Evolutionary conservation across 2,888 invertebrate genomes (phyloP), one percentile per base, ranked within the genome.

Genomic region (Congeria kusceri): DNA sequence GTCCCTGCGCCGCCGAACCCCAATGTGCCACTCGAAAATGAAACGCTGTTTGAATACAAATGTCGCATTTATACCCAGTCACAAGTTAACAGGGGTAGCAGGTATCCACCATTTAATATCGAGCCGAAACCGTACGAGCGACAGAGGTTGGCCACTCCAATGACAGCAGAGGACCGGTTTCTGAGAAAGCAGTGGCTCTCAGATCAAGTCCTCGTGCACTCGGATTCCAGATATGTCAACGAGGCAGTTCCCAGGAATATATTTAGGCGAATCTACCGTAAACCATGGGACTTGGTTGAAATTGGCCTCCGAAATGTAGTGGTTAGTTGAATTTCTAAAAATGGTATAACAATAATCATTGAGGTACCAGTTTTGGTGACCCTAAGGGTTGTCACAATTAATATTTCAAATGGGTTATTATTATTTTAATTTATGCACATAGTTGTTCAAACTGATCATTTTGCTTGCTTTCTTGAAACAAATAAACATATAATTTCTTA

Each of bases 161-260:
- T 93, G 92, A 89, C 92, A 7, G 87, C 80, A n/a, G 92, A 88
- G 56, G 91, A 92, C 46, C 81, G 93, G 63, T 88, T 85, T 25
- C 77, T 92, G 5, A 72, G 93, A 71, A 88, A 87, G 72, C 92
- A 92, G 76, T 93, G 92, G 92, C 57, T 93, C 18, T 64, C 80
- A 61, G 93, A 92, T 77, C 93, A 93, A 78, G 77, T 81, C 23
- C 86, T 93, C n/a, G 77, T 89, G 5, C 88, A 89, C 4, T 85
- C 88, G 53, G 93, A 93, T 84, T 92, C 92, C 0, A 67, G 87
- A 29, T 49, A 80, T 47, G 83, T 92, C 20, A 87, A 89, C 9
- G 90, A 90, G 65, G 61, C 90, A 1, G 68, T 83, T 11, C 92
- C 92, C 11, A 88, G 74, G 69, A 91, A 91, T 70, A 77, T 83